phyloP scores from a whole-genome alignment of 2,797 vertebrate genomes.

The Ctenopoma multispine region DNA sequence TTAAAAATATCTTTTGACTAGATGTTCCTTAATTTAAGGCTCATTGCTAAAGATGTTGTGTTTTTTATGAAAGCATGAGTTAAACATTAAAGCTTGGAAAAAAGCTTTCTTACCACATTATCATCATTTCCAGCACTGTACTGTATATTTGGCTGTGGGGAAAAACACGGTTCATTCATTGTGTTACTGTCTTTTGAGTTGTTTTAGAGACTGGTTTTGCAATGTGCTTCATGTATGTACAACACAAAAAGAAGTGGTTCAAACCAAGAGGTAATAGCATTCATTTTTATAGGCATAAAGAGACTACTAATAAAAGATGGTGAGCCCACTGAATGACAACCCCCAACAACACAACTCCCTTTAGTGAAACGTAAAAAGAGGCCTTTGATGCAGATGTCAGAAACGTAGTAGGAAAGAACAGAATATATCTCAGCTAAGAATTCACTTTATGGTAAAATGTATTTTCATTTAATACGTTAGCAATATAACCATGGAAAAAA shows the following conservation, averaged over 20 bases:
- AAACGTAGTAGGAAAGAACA: neutral
- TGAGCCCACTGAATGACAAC: slow-evolving; percentile 8
- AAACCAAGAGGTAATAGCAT: neutral
- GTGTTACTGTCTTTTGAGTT: slow-evolving; percentile 14
- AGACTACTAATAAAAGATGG: neutral
- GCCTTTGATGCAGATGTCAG: neutral
- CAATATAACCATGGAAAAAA: neutral
- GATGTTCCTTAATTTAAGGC: too few relatives aligned
- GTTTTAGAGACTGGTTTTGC: neutral
- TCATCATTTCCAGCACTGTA: too few relatives aligned
- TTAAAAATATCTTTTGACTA: too few relatives aligned
- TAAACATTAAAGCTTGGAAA: too few relatives aligned
- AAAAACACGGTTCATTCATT: neutral
- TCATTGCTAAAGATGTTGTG: too few relatives aligned
- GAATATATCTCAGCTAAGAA: neutral
- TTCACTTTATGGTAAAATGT: neutral
- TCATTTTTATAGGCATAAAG: neutral
- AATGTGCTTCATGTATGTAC: neutral
- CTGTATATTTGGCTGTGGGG: too few relatives aligned
- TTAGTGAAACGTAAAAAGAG: neutral
- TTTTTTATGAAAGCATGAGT: too few relatives aligned
- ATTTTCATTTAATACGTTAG: neutral
- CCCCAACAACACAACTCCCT: neutral
- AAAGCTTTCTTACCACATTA: too few relatives aligned
- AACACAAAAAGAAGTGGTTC: slow-evolving; percentile 14